Conservation (phyloP, 2,113 vertebrate genomes). For the Gopherus flavomarginatus region DNA sequence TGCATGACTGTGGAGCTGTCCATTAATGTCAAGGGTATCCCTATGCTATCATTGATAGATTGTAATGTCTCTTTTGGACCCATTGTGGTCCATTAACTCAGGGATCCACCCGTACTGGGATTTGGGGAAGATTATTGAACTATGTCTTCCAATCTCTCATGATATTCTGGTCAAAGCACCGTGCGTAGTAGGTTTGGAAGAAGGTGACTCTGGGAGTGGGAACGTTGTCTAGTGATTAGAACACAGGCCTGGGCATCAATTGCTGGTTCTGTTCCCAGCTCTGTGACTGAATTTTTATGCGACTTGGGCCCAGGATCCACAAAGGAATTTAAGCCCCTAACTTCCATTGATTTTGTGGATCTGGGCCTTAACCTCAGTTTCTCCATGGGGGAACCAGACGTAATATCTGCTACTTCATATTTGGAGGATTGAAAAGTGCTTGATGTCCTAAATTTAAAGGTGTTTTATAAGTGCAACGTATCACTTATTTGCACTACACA, state of each 20-base stretch:
- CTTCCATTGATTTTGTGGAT: no score
- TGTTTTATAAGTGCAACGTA: no score
- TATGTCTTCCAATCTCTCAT: background rate
- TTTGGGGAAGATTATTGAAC: background rate
- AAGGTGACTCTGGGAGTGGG: background rate
- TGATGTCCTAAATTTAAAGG: no score
- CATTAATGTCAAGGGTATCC: background rate
- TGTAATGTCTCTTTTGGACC: background rate
- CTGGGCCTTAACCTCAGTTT: no score
- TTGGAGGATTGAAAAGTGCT: no score
- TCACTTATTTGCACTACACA: no score
- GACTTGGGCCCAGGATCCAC: no score
- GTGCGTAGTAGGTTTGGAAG: background rate
- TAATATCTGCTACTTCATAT: no score
- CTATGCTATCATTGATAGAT: background rate
- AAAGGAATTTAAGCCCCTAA: no score
- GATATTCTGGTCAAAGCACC: background rate
- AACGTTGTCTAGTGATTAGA: background rate
- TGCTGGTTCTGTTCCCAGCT: background rate
- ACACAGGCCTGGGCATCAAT: background rate
- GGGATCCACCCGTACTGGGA: background rate
- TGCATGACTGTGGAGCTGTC: no score
- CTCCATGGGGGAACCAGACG: no score
- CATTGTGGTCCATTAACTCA: background rate
- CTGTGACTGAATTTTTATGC: background rate